Evolutionary conservation across 1,140 invertebrate genomes (phyloP), one percentile per base, ranked within the genome.

Genomic region (Brachionus rotundiformis): DNA sequence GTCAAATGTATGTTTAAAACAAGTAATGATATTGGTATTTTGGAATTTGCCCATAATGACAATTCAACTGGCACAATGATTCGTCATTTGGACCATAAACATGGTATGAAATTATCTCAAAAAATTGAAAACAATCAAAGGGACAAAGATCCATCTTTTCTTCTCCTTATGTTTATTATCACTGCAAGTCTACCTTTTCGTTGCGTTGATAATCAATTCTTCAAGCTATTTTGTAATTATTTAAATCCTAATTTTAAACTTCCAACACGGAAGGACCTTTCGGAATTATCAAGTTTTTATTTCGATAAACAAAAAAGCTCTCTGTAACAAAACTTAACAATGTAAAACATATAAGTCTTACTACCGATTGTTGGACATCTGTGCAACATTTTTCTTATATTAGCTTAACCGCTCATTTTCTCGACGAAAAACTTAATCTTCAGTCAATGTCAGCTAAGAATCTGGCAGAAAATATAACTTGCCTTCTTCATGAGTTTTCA

Each of bases 321-420:
- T 8, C 25, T 61, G 7, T 8, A 61, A 25, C 6, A 16, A 61
- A 25, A 8, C 19, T 61, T 16, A 23, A 8, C 16, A 61, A 61
- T 23, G 27, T 29, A 16, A 19, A 29, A 33, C 8, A 19, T 29
- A 33, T 73, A 10, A 73, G 31, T 73, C 25, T 73, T 10, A 73
- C 68, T 19, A 73, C 39, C 23, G 68, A 73, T 73, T 73, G 68
- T 11, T 73, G 68, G 68, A 73, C 68, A 8, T 73, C 68, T 16
- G 27, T 73, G 13, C 68, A 73, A 39, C 29, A 73, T 44, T n/a
- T 73, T 73, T n/a, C n/a, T n/a, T n/a, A n/a, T n/a, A n/a, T n/a
- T n/a, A n/a, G n/a, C n/a, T n/a, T n/a, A n/a, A n/a, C n/a, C n/a
- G n/a, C n/a, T n/a, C n/a, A n/a, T n/a, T n/a, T n/a, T n/a, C n/a